These are phyloP conservation scores for Diorhabda elongata DNA, from an alignment of 1,140 invertebrate genomes.

Conservation along the genomic window DNA sequence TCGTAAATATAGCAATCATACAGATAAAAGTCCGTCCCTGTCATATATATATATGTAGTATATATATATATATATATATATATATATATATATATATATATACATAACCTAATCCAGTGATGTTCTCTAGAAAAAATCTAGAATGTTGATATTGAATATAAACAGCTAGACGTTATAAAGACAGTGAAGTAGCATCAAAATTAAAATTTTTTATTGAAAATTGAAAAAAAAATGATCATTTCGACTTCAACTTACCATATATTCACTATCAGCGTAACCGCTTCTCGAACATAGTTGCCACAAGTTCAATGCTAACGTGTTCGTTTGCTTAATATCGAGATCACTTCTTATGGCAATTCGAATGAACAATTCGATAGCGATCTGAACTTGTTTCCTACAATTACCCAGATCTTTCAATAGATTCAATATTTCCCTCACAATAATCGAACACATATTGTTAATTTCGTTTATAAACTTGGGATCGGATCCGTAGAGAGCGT, in stretches of 20 bases:
- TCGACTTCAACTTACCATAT: conserved; percentile 32
- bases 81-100: no score
- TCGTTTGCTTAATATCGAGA: conserved; percentile 57
- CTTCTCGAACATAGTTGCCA: conserved; percentile 72
- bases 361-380: conserved; percentile 71
- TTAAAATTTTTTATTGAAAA: neutral
- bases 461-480: conserved; percentile 79
- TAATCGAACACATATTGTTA: conserved; percentile 69
- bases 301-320: conserved; percentile 67
- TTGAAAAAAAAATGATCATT: no score
- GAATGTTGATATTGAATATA: no score
- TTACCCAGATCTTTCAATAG: conserved; percentile 67
- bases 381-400: conserved; percentile 59
- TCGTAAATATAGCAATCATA: no score
- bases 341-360: conserved; percentile 68
- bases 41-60: no score
- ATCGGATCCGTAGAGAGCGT: conserved; percentile 87
- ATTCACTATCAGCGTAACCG: conserved; percentile 52
- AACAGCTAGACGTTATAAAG: no score
- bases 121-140: no score
- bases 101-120: no score
- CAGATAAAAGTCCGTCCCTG: no score
- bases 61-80: no score
- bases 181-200: no score
- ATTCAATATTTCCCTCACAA: conserved; percentile 73